Evolutionary conservation across 1,140 invertebrate species (phyloP), one percentile per base, ranked within the genome.

Genomic region (Saxidomus purpurata): DNA sequence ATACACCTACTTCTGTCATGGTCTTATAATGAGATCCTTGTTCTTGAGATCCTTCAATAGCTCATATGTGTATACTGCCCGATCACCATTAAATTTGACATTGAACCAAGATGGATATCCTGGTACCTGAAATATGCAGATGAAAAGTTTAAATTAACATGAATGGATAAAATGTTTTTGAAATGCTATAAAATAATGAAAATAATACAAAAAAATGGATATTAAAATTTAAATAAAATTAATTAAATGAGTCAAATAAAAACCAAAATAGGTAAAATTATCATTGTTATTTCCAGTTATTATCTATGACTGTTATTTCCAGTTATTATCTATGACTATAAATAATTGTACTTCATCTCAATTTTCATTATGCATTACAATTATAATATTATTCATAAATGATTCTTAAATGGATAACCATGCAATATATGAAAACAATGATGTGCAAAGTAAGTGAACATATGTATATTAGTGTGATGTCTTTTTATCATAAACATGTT

Each of bases 61-160:
- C 38, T 80, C 77, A 55, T 80, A 55, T 55, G 77, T 80, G 28
- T 80, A 80, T 55, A 80, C 77, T 59, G 77, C 77, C 77, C 77
- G n/a, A n/a, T 80, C 77, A 80, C 49, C 77, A 55, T 80, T 59
- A 80, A 80, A 80, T 38, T 69, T 69, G 1, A 34, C 28, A 31
- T 69, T 69, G 63, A 69, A 69, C 63, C 63, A 69, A 11, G 11
- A 55, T 3, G 77, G 47, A 59, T 80, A 80, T 55, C 77, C 77
- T 31, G 77, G 77, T 28, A 80, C 77, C 77, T 80, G 77, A 31
- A 80, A 80, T 80, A 55, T 80, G 36, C 38, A 43, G 38, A 76
- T 76, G 38, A 76, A 76, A 13, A 76, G 34, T 76, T 76, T 43
- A 38, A 76, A 76, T 76, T 40, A 67, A 67, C 63, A 67, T 34